Conservation (phyloP, 1,140 invertebrate genomes). For the Trichoplusia ni region DNA sequence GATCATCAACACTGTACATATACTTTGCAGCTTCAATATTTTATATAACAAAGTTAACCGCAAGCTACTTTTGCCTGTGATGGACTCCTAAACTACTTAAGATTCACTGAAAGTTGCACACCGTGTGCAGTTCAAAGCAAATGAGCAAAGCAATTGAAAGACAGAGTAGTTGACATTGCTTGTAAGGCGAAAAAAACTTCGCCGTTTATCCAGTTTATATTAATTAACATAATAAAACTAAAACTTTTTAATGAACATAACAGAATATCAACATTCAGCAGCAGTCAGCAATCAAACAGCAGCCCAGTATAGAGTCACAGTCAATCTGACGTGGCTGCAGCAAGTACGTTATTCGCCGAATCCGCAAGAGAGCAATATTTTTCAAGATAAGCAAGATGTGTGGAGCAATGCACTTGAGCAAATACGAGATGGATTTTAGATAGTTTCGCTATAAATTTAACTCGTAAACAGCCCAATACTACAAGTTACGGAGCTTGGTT, state of each 20-base stretch:
- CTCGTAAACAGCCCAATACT: slow-evolving; percentile 8
- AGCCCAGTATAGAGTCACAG: neutral
- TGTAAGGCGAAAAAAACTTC: no score
- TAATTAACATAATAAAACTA: no score
- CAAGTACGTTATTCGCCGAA: slow-evolving; percentile 7
- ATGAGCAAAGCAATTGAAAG: no score
- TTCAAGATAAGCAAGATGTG: slow-evolving; percentile 36
- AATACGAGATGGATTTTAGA: slow-evolving; percentile 30
- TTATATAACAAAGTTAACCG: no score
- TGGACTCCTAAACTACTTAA: no score
- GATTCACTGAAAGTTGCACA: no score
- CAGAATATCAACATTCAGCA: neutral
- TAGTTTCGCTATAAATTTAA: slow-evolving; percentile 15
- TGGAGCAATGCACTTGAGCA: slow-evolving; percentile 33
- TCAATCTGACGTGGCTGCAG: slow-evolving; percentile 18
- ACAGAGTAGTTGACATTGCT: no score
- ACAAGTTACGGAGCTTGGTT: slow-evolving; percentile 6
- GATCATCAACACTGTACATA: no score
- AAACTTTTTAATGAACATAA: neutral
- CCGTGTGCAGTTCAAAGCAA: no score
- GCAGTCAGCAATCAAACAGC: neutral
- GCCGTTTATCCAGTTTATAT: no score
- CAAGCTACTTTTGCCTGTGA: no score
- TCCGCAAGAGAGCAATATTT: slow-evolving; percentile 30
- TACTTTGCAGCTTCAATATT: no score